phyloP scores from a whole-genome alignment of 2,888 invertebrate genomes.

The Catotricha subobsoleta region DNA sequence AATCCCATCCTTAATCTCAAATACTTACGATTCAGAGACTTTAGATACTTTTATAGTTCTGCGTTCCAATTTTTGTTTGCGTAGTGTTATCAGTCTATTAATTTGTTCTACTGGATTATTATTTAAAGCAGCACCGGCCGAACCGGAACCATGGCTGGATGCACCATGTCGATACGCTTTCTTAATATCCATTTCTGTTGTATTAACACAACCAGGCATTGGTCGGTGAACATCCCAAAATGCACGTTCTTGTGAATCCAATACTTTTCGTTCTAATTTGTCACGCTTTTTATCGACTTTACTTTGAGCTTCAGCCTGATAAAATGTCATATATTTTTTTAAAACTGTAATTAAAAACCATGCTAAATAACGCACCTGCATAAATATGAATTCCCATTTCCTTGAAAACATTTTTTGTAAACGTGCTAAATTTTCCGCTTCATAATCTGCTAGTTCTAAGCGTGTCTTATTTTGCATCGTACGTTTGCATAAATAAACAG shows the following conservation, averaged over 20 bases:
- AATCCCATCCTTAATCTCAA: no score
- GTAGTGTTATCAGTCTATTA: constrained; percentile 49
- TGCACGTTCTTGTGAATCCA: constrained; percentile 97
- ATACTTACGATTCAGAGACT: constrained; percentile 79
- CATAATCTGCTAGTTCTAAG: constrained; percentile 93
- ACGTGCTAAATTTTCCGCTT: constrained; percentile 92
- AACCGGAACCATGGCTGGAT: constrained; percentile 29
- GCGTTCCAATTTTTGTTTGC: constrained; percentile 65
- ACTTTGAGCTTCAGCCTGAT: constrained; percentile 41
- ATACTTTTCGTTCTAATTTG: constrained; percentile 89
- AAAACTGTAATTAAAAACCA: not conserved
- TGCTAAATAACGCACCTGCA: constrained; percentile 52
- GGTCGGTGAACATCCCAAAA: constrained; percentile 99
- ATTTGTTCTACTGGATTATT: constrained; percentile 29
- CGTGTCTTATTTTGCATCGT: constrained; percentile 99
- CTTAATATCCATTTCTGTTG: constrained; percentile 95
- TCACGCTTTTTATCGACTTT: constrained; percentile 96
- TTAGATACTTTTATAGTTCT: constrained; percentile 82
- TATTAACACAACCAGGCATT: constrained; percentile 98
- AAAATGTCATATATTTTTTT: not conserved
- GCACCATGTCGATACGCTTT: constrained; percentile 59
- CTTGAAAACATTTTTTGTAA: constrained; percentile 98
- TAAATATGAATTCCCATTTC: constrained; percentile 99
- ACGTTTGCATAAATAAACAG: constrained; percentile 95
- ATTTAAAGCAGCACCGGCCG: constrained; percentile 26